A percentile compares a stretch with the other conserved stretches of the same genome.
Conservation (phyloP, 2,888 invertebrate genomes). For the Liopterus haemorrhoidalis region DNA sequence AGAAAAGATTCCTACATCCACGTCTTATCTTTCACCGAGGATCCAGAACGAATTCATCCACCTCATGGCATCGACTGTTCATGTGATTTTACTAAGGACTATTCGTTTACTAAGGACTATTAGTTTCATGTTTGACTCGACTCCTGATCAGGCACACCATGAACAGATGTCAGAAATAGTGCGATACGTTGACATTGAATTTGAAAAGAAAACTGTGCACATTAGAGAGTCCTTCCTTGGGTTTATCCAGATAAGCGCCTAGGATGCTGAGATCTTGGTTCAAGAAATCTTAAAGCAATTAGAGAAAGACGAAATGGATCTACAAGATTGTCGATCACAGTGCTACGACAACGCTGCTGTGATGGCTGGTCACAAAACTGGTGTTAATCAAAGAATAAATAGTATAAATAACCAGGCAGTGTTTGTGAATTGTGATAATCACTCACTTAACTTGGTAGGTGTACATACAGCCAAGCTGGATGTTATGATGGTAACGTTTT, state of each 20-base stretch:
- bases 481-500: conserved; percentile 4
- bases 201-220: conserved; percentile 8
- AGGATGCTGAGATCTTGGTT: conserved; percentile 7
- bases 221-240: conserved; percentile 15
- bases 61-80: conserved; percentile 2
- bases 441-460: conserved; percentile 14
- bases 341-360: background rate
- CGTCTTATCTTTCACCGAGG: background rate
- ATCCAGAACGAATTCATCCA: conserved; percentile 7
- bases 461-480: conserved; percentile 16
- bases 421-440: conserved; percentile 13
- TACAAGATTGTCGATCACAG: conserved; percentile 5
- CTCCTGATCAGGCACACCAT: conserved; percentile 15
- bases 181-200: conserved; percentile 16
- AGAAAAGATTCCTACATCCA: background rate
- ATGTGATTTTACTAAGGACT: background rate
- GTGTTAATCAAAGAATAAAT: conserved; percentile 14
- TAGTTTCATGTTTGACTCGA: conserved; percentile 16
- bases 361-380: too few relatives aligned
- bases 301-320: conserved; percentile 7
- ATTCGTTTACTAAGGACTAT: too few relatives aligned
- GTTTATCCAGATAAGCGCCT: conserved; percentile 13
- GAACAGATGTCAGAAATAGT: conserved; percentile 20
- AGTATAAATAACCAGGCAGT: conserved; percentile 6
- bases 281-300: conserved; percentile 1